Conservation (phyloP, 1,140 invertebrate species). For the Drosophila arizonae region DNA sequence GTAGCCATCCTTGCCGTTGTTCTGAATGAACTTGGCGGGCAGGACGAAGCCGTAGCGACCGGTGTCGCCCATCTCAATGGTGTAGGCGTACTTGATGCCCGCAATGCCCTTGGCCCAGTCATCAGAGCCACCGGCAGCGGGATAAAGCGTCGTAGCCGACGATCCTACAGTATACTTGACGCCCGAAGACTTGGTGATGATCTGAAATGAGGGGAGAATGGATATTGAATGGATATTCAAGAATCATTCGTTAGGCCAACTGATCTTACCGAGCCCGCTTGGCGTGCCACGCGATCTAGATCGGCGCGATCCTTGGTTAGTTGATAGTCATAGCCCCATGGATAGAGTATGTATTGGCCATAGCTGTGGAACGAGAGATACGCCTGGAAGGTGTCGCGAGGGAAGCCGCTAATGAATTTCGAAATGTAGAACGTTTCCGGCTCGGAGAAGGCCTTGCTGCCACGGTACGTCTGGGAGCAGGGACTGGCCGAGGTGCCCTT, state of each 20-base stretch:
- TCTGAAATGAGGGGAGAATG: constrained; percentile 82
- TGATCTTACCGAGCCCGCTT: constrained; percentile 85
- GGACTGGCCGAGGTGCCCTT: constrained; percentile 93
- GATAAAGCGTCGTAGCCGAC: constrained; percentile 89
- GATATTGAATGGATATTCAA: neutral
- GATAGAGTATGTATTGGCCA: constrained; percentile 93
- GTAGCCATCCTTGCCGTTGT: constrained; percentile 92
- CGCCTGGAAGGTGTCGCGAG: constrained; percentile 85
- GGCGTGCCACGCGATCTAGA: constrained; percentile 87
- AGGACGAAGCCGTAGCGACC: constrained; percentile 95
- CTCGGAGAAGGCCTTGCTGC: constrained; percentile 94
- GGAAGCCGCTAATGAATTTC: constrained; percentile 84
- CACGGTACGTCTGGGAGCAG: constrained; percentile 95
- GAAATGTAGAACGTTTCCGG: constrained; percentile 91
- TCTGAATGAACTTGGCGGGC: constrained; percentile 91
- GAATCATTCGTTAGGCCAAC: neutral
- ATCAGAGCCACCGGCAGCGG: constrained; percentile 92
- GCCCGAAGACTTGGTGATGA: constrained; percentile 87
- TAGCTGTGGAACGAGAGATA: constrained; percentile 95
- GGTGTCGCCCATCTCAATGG: constrained; percentile 93
- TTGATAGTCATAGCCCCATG: constrained; percentile 91
- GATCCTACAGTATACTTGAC: constrained; percentile 90
- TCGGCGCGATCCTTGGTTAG: constrained; percentile 89
- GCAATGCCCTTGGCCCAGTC: constrained; percentile 95
- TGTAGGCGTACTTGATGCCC: constrained; percentile 94